phyloP scores from a whole-genome alignment of 2,113 vertebrate species.

The Galbula dea region DNA sequence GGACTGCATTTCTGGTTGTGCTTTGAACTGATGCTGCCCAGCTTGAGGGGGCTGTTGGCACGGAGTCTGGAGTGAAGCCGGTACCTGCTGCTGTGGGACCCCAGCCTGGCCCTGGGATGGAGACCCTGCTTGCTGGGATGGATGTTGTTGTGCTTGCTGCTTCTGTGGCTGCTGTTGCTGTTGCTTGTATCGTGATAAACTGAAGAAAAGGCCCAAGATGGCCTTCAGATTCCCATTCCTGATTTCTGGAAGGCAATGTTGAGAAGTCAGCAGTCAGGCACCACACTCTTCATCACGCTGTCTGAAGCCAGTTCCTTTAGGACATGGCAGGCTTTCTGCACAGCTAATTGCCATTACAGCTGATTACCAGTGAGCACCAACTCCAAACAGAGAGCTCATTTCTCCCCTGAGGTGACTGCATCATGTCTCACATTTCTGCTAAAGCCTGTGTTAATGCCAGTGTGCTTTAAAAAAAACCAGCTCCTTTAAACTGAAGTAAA shows the following conservation, averaged over 20 bases:
- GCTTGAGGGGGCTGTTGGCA: slow-evolving; percentile 75
- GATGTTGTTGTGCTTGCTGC: slow-evolving; percentile 55
- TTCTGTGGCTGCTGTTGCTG: slow-evolving; percentile 86
- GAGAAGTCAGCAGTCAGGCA: neutral
- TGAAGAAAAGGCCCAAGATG: slow-evolving; percentile 98
- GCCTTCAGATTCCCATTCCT: slow-evolving; percentile 98
- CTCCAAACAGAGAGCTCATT: neutral
- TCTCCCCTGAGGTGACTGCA: neutral
- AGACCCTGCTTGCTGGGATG: slow-evolving; percentile 48
- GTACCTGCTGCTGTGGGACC: slow-evolving; percentile 47
- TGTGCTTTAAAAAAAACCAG: neutral
- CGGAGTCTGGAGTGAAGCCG: slow-evolving; percentile 64
- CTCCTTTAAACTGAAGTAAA: neutral
- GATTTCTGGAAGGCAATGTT: slow-evolving; percentile 85
- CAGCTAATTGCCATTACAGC: neutral
- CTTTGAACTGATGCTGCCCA: slow-evolving; percentile 74
- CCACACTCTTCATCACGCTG: fast-evolving
- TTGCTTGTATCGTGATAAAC: slow-evolving; percentile 95
- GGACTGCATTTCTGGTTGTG: slow-evolving; percentile 96
- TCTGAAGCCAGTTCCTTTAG: neutral
- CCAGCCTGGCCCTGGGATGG: slow-evolving; percentile 71
- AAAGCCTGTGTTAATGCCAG: neutral
- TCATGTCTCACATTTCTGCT: neutral
- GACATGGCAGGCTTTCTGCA: neutral
- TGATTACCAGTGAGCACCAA: slow-evolving; percentile 10